Evolutionary conservation across 2,113 vertebrate genomes (phyloP).

Genomic region (Chrysochloris asiatica): DNA sequence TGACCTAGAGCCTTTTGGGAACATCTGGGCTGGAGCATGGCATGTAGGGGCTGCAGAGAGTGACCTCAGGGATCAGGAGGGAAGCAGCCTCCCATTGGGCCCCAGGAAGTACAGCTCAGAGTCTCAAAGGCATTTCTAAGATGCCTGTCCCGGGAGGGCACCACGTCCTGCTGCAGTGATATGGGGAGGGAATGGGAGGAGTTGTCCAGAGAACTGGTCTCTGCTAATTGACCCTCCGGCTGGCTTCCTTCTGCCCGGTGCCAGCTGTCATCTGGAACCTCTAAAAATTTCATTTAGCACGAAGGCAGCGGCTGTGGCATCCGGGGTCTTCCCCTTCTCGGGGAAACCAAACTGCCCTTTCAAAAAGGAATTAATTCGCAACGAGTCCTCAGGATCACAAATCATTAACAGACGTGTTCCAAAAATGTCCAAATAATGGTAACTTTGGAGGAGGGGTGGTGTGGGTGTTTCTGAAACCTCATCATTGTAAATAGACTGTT

Average conservation of each 20-base stretch:
- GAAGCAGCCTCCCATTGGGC: fast-evolving
- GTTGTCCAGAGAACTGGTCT: slow-evolving; percentile 83
- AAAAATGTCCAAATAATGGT: slow-evolving; percentile 51
- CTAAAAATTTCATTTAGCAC: slow-evolving; percentile 86
- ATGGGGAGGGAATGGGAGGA: no score
- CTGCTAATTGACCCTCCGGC: slow-evolving; percentile 85
- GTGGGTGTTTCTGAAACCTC: slow-evolving; percentile 32
- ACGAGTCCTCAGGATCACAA: slow-evolving; percentile 57
- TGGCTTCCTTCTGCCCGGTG: slow-evolving; percentile 86
- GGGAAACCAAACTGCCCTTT: slow-evolving; percentile 67
- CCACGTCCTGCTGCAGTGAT: slow-evolving; percentile 83
- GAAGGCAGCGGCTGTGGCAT: slow-evolving; percentile 58
- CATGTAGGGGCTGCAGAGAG: fast-evolving
- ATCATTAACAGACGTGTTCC: slow-evolving; percentile 67
- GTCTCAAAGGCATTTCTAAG: slow-evolving; percentile 83
- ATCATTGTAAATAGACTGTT: background rate
- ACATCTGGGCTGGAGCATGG: background rate
- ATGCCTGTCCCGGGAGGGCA: slow-evolving; percentile 80
- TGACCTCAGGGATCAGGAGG: background rate
- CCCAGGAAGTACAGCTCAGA: background rate
- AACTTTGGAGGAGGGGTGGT: background rate
- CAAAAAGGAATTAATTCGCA: slow-evolving; percentile 71
- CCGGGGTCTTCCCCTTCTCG: slow-evolving; percentile 63
- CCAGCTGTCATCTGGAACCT: slow-evolving; percentile 91
- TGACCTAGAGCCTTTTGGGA: background rate